These are phyloP conservation scores for Enteromius trimaculatus DNA, from an alignment of 2,797 vertebrate genomes.

Conservation along the genomic window DNA sequence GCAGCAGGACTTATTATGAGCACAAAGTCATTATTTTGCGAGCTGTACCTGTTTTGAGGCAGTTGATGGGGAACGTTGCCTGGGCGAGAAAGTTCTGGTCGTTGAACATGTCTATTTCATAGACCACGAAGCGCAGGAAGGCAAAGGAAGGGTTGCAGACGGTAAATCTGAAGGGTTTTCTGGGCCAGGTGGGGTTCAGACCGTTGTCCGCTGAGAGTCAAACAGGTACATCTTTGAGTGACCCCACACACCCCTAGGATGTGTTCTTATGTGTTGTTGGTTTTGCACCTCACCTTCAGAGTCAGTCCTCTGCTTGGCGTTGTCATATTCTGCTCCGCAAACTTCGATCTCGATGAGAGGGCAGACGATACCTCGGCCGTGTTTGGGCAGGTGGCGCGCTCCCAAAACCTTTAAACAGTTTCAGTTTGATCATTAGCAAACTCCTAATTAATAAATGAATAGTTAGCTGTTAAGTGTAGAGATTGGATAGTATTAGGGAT, in stretches of 20 bases:
- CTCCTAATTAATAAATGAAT: too few relatives aligned
- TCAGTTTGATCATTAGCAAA: background rate
- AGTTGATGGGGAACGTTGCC: constrained; percentile 92
- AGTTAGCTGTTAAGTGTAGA: too few relatives aligned
- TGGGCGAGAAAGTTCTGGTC: constrained; percentile 98
- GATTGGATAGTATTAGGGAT: too few relatives aligned
- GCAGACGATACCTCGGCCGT: constrained; percentile 94
- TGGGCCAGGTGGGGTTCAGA: constrained; percentile 92
- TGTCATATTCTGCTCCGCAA: constrained; percentile 94
- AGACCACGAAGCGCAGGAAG: constrained; percentile 95
- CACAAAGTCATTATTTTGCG: background rate
- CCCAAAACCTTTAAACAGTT: constrained; percentile 84
- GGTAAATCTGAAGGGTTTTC: constrained; percentile 89
- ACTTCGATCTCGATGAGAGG: constrained; percentile 97
- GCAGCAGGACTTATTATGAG: background rate
- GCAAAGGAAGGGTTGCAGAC: constrained; percentile 92
- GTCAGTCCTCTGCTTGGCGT: constrained; percentile 92
- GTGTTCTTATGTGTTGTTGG: background rate
- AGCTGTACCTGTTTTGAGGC: constrained; percentile 89
- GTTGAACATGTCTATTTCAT: constrained; percentile 99
- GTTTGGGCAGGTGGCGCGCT: constrained; percentile 94
- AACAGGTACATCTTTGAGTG: background rate
- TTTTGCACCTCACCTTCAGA: constrained; percentile 83
- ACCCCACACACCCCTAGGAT: background rate
- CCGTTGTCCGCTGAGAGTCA: constrained; percentile 88